Evolutionary conservation across 1,140 invertebrate species (phyloP).

Genomic region (Phymorhynchus buccinoides): DNA sequence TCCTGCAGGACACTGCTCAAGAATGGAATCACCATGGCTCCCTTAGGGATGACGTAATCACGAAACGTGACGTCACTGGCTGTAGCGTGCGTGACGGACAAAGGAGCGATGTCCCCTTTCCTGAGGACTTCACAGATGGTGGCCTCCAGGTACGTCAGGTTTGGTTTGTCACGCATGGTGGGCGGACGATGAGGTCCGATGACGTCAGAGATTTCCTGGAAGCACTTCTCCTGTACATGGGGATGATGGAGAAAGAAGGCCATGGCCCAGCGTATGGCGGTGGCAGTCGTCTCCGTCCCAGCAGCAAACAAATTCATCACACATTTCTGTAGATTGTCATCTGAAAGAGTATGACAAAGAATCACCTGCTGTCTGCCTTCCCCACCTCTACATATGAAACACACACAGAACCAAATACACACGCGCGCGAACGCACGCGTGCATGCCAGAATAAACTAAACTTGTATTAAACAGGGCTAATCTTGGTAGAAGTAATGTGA

Average conservation of each 20-base stretch:
- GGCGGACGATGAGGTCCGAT: slow-evolving; percentile 36
- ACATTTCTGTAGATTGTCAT: slow-evolving; percentile 36
- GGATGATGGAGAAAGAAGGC: slow-evolving; percentile 85
- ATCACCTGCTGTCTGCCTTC: too few relatives aligned
- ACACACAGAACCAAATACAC: too few relatives aligned
- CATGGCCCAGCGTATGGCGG: slow-evolving; percentile 89
- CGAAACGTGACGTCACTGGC: slow-evolving; percentile 54
- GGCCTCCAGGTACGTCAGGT: slow-evolving; percentile 49
- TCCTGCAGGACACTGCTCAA: slow-evolving; percentile 62
- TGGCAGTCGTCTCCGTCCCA: slow-evolving; percentile 90
- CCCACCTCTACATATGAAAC: too few relatives aligned
- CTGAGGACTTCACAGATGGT: slow-evolving; percentile 50
- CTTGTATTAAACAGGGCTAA: too few relatives aligned
- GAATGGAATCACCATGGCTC: slow-evolving; percentile 55
- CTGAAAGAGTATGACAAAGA: slow-evolving; percentile 32
- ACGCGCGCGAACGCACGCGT: too few relatives aligned
- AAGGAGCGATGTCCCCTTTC: slow-evolving; percentile 51
- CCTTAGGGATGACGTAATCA: slow-evolving; percentile 66
- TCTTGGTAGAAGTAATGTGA: too few relatives aligned
- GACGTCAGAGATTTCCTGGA: slow-evolving; percentile 85
- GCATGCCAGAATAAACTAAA: too few relatives aligned
- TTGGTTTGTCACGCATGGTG: slow-evolving; percentile 38
- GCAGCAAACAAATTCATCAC: slow-evolving; percentile 87
- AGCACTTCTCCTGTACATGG: slow-evolving; percentile 83
- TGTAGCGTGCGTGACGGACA: slow-evolving; percentile 63